Conservation (phyloP, 2,113 vertebrate species). For the Loxodonta africana region DNA sequence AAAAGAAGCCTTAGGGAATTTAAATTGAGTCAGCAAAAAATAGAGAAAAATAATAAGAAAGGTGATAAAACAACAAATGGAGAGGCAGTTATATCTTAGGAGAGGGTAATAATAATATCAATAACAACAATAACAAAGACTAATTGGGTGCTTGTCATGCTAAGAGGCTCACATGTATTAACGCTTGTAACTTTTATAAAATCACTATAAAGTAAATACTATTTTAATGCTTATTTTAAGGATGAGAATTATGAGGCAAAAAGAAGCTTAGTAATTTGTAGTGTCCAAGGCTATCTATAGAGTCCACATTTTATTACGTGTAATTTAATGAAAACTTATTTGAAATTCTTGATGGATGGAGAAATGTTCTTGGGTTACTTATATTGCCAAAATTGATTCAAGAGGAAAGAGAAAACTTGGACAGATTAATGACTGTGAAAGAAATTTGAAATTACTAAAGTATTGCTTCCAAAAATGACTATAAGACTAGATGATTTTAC, state of each 20-base stretch:
- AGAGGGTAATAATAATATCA: not conserved
- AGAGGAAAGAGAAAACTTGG: not conserved
- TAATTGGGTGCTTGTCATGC: not conserved
- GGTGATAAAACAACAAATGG: not conserved
- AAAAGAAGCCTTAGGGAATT: not conserved
- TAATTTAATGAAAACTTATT: not conserved
- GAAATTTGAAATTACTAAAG: not conserved
- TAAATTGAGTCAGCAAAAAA: not conserved
- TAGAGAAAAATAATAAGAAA: not conserved
- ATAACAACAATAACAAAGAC: not conserved
- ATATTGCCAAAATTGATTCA: not conserved
- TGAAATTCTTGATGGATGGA: slow-evolving; percentile 26
- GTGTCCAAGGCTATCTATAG: not conserved
- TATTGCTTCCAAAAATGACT: not conserved
- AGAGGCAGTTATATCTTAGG: not conserved
- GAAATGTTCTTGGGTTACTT: not conserved
- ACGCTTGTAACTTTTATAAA: not conserved
- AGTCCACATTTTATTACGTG: not conserved
- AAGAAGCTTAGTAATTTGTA: not conserved
- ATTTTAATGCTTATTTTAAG: not conserved
- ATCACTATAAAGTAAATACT: not conserved
- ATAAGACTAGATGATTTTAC: not conserved
- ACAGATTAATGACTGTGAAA: not conserved
- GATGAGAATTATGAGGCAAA: not conserved
- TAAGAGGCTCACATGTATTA: not conserved